Evolutionary conservation across 2,888 invertebrate species (phyloP), one percentile per base, ranked within the genome.

Genomic region (Meloe dianella): DNA sequence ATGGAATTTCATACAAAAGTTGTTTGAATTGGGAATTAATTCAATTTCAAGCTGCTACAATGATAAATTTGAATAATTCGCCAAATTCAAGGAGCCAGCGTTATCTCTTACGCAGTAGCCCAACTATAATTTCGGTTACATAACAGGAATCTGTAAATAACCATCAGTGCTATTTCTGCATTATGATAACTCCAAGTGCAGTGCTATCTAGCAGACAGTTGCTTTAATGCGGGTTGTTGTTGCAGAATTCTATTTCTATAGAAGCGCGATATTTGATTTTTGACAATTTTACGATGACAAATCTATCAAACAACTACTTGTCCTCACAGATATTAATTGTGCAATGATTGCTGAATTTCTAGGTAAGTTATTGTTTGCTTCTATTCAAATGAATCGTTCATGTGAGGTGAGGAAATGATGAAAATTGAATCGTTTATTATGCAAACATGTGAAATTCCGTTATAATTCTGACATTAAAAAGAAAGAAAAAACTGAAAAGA

Each of bases 401-500:
- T 20, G 54, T 5, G 12, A 54, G 1, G 8, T 14, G 0, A 10
- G n/a, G 1, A 47, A 20, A 47, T 54, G 9, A 17, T 1, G 41
- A 47, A 47, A 47, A 47, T 9, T 20, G 8, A 47, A 47, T 7
- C 47, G 20, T 47, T 47, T 47, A 7, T 24, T 10, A 24, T 54
- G 54, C 54, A 24, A 54, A 24, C 24, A 22, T 12, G 14, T 24
- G 5, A 24, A 54, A 54, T 54, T 54, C 54, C 54, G 54, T 54
- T 54, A 54, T 54, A 54, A 54, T 24, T 54, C 54, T 12, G 22
- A 54, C 24, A 54, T 54, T 51, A 22, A 51, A 8, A 22, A 22
- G 12, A 14, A 12, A 24, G 6, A 20, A 54, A 22, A 54, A 54
- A 12, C 17, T 47, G 41, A 20, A 54, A n/a, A 24, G 54, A 54